Conservation (phyloP, 2,888 invertebrate species). For the Noctua janthina region DNA sequence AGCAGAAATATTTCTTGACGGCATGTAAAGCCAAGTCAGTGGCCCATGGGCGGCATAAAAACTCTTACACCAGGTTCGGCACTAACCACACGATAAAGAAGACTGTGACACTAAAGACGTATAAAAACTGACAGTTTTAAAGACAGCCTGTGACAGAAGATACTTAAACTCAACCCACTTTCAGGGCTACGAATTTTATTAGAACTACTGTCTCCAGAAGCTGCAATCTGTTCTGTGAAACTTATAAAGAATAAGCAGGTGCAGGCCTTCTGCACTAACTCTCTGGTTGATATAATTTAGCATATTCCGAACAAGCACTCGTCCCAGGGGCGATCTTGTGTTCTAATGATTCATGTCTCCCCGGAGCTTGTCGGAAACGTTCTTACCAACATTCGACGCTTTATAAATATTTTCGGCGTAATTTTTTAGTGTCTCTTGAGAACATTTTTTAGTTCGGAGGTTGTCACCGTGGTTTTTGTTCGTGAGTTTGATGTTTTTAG, state of each 20-base stretch:
- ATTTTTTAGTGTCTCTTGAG: slow-evolving; percentile 23
- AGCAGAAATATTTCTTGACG: too few species aligned
- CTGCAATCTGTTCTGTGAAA: background rate
- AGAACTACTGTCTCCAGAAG: background rate
- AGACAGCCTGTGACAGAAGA: background rate
- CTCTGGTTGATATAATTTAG: slow-evolving; percentile 16
- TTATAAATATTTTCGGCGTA: slow-evolving; percentile 31
- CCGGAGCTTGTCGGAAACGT: slow-evolving; percentile 38
- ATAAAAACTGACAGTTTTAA: too few species aligned
- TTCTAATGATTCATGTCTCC: slow-evolving; percentile 58
- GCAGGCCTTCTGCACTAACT: slow-evolving; percentile 27
- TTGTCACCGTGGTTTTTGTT: slow-evolving; percentile 6
- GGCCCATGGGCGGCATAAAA: too few species aligned
- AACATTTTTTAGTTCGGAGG: background rate
- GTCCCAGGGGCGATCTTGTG: slow-evolving; percentile 38
- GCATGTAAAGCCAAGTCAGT: too few species aligned
- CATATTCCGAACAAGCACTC: slow-evolving; percentile 42
- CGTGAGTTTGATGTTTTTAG: too few species aligned
- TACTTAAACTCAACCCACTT: background rate
- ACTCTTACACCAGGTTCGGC: too few species aligned
- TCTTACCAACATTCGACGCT: slow-evolving; percentile 35
- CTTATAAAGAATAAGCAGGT: background rate
- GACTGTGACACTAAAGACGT: too few species aligned
- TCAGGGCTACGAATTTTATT: background rate
- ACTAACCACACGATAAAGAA: too few species aligned